These are phyloP conservation scores for Strigamia crassipes DNA, from an alignment of 2,888 invertebrate species.

Conservation along the genomic window DNA sequence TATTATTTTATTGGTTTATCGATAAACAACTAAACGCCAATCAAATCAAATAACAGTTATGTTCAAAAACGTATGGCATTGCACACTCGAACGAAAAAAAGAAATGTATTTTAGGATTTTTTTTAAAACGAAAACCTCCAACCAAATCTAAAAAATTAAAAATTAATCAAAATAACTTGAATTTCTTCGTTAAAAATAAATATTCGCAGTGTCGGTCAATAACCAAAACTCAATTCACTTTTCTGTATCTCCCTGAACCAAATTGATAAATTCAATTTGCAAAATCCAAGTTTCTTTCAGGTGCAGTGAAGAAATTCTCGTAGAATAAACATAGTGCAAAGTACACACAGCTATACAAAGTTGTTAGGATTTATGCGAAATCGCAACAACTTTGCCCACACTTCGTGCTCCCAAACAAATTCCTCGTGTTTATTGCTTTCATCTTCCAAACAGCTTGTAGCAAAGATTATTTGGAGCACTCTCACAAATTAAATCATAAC, in stretches of 20 bases:
- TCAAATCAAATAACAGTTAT: neutral
- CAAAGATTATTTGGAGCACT: slow-evolving; percentile 28
- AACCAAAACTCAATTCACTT: neutral
- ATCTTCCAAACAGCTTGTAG: neutral
- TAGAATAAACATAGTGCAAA: neutral
- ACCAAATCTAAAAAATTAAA: neutral
- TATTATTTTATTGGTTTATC: slow-evolving; percentile 1
- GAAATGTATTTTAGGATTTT: neutral
- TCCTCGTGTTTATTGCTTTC: slow-evolving; percentile 34
- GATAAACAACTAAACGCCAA: neutral
- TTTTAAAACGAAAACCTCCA: neutral
- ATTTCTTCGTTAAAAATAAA: neutral
- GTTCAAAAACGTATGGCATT: too few relatives aligned
- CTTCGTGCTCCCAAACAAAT: neutral
- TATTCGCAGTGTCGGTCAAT: neutral
- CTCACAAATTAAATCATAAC: slow-evolving; percentile 37
- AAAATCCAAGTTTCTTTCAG: neutral
- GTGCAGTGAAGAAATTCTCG: neutral
- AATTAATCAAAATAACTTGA: neutral
- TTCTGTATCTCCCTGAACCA: neutral
- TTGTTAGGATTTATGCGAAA: neutral
- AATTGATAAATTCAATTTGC: neutral
- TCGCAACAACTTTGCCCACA: neutral
- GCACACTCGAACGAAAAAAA: too few relatives aligned
- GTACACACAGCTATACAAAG: neutral